A percentile compares a stretch with the other conserved stretches of the same genome.
These are phyloP conservation scores for Brachyhypopomus occidentalis DNA, from an alignment of 2,113 vertebrate species.

Conservation along the genomic window DNA sequence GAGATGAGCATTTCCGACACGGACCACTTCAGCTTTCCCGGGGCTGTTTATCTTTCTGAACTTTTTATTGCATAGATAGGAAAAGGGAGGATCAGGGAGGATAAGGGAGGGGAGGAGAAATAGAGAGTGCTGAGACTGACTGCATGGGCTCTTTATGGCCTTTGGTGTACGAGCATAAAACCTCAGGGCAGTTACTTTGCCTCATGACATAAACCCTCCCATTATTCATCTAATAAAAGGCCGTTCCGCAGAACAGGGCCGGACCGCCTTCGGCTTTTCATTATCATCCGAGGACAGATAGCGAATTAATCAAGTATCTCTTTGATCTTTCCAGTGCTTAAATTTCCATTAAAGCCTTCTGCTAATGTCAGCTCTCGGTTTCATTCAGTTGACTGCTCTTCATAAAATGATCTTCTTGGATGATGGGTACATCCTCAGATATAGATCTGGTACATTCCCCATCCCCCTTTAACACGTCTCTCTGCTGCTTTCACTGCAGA, in stretches of 20 bases:
- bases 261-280: slow-evolving; percentile 31
- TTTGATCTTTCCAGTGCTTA: slow-evolving; percentile 65
- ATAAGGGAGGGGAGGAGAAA: background rate
- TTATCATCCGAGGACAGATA: slow-evolving; percentile 62
- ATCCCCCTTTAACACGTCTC: slow-evolving; percentile 20
- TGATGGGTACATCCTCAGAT: slow-evolving; percentile 70
- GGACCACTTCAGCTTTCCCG: slow-evolving; percentile 28
- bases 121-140: background rate
- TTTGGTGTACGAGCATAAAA: slow-evolving; percentile 12
- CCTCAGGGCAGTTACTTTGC: slow-evolving; percentile 29
- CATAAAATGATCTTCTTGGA: slow-evolving; percentile 70
- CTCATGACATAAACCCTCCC: slow-evolving; percentile 27
- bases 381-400: slow-evolving; percentile 51
- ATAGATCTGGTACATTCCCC: slow-evolving; percentile 69
- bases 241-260: slow-evolving; percentile 22
- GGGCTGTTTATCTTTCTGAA: slow-evolving; percentile 36
- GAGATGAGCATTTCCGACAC: slow-evolving; percentile 29
- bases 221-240: slow-evolving; percentile 38
- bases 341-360: slow-evolving; percentile 65
- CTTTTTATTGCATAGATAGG: slow-evolving; percentile 1
- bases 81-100: slow-evolving; percentile 29
- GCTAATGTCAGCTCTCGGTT: slow-evolving; percentile 59
- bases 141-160: slow-evolving; percentile 2
- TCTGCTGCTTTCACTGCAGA: slow-evolving; percentile 50
- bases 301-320: slow-evolving; percentile 64